Conservation (phyloP, 2,888 invertebrate species). For the Luffia ferchaultella region DNA sequence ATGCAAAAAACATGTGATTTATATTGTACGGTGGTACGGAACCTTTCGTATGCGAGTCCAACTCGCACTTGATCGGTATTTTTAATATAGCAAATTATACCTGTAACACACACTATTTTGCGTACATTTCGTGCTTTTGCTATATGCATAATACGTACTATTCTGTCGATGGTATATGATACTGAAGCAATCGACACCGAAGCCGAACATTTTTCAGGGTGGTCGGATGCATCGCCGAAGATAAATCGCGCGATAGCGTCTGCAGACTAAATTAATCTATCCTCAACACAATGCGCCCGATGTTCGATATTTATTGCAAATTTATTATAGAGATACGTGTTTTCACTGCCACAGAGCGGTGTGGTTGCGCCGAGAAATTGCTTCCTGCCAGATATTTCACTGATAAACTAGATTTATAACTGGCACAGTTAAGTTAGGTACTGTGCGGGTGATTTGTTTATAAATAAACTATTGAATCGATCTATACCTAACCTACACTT, state of each 20-base stretch:
- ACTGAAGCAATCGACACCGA: neutral
- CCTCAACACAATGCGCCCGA: conserved; percentile 24
- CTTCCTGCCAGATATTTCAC: conserved; percentile 6
- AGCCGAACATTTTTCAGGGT: conserved; percentile 21
- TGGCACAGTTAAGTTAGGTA: neutral
- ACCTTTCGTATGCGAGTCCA: too few relatives aligned
- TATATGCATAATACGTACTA: too few relatives aligned
- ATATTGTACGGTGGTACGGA: too few relatives aligned
- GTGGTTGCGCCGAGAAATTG: conserved; percentile 6
- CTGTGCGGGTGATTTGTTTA: too few relatives aligned
- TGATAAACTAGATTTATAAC: conserved; percentile 5
- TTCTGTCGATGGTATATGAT: too few relatives aligned
- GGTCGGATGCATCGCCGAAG: conserved; percentile 18
- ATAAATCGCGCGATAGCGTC: conserved; percentile 30
- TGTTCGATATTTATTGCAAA: conserved; percentile 22
- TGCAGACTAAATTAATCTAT: conserved; percentile 29
- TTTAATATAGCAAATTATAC: too few relatives aligned
- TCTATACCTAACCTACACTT: too few relatives aligned
- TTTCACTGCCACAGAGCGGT: neutral
- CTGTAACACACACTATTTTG: too few relatives aligned
- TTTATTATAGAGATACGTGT: conserved; percentile 15
- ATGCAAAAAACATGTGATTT: too few relatives aligned
- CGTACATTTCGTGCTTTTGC: too few relatives aligned
- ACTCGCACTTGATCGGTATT: too few relatives aligned
- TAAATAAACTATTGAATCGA: too few relatives aligned